A percentile compares a stretch with the other conserved stretches of the same genome.
phyloP scores from a whole-genome alignment of 2,797 vertebrate genomes.

The Morus bassanus region DNA sequence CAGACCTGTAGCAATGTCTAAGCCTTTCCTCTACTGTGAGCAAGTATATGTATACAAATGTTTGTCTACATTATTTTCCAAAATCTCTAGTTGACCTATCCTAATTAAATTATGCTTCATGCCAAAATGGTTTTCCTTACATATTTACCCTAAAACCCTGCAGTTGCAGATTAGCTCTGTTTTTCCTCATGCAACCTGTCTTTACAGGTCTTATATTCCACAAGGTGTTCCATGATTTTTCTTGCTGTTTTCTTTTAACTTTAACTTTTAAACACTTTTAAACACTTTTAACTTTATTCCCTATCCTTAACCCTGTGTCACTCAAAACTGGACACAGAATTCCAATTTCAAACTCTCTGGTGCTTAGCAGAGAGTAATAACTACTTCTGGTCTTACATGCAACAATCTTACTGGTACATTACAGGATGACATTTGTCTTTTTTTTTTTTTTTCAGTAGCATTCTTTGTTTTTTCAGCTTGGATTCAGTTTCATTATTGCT shows the following conservation, averaged over 20 bases:
- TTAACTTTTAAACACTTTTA: too few relatives aligned
- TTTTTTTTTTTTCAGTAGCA: neutral
- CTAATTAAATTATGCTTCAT: neutral
- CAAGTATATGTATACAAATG: neutral
- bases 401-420: accelerated
- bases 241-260: neutral
- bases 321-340: neutral
- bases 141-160: neutral
- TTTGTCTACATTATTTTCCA: neutral
- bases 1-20: neutral
- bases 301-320: neutral
- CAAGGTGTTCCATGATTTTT: neutral
- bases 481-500: neutral
- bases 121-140: neutral
- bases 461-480: neutral
- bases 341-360: neutral
- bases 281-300: neutral
- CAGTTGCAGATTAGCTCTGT: neutral
- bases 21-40: neutral
- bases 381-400: neutral
- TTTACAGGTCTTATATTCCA: neutral
- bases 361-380: neutral
- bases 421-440: neutral
- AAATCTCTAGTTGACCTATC: neutral
- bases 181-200: neutral